Conservation (phyloP, 2,113 vertebrate genomes). For the Mesoclemmys tuberculata region DNA sequence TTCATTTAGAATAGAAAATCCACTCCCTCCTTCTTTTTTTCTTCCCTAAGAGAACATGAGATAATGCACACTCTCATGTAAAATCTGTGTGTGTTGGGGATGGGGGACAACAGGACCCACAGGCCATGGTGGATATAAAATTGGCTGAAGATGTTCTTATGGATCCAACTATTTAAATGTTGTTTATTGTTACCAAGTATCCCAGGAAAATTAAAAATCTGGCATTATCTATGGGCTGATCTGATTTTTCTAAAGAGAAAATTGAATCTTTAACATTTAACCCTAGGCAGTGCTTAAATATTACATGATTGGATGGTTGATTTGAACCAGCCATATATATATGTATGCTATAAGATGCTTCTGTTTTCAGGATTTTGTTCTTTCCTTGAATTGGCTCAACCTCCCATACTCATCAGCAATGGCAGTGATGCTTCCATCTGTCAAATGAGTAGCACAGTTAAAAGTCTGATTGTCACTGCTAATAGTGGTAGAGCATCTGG, state of each 20-base stretch:
- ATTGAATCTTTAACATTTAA: background rate
- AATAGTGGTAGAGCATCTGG: background rate
- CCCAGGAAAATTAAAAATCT: background rate
- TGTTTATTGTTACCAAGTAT: background rate
- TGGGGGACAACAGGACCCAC: background rate
- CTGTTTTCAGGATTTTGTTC: background rate
- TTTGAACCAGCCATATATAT: background rate
- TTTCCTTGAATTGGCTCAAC: background rate
- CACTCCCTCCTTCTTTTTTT: fast-evolving
- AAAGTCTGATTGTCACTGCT: background rate
- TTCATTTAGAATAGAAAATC: background rate
- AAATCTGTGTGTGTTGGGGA: background rate
- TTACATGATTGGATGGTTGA: background rate
- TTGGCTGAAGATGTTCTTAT: background rate
- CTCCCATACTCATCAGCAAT: background rate
- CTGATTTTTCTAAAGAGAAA: background rate
- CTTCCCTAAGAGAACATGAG: background rate
- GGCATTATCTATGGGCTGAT: background rate
- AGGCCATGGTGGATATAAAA: background rate
- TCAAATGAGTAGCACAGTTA: background rate
- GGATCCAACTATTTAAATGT: background rate
- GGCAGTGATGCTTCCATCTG: background rate
- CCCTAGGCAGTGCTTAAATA: fast-evolving
- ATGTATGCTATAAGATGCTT: background rate
- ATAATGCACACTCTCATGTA: background rate